Conservation (phyloP, 2,113 vertebrate species). For the Trachemys scripta region DNA sequence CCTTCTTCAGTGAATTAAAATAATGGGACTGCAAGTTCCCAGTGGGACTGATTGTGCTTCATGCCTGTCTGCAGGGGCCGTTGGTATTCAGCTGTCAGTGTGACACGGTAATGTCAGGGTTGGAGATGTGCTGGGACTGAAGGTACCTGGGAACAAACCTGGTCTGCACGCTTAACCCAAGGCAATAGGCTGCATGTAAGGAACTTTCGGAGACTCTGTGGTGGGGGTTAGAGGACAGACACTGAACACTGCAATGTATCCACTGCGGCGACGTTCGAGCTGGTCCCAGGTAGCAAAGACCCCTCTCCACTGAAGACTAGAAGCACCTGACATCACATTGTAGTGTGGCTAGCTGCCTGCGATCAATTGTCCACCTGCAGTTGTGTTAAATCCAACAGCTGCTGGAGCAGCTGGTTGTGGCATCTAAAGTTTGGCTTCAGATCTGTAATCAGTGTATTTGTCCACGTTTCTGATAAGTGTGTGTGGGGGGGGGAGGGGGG, state of each 20-base stretch:
- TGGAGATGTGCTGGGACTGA: neutral
- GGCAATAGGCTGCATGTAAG: neutral
- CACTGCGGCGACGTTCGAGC: accelerated
- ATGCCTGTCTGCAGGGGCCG: neutral
- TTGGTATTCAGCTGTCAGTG: neutral
- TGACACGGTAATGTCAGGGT: neutral
- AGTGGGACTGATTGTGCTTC: neutral
- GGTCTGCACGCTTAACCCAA: neutral
- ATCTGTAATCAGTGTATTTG: neutral
- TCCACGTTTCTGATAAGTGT: neutral
- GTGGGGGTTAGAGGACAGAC: neutral
- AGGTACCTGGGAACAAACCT: neutral
- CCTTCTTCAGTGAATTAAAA: neutral
- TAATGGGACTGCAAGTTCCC: neutral
- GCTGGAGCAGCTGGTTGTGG: neutral
- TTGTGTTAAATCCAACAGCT: neutral
- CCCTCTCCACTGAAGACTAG: neutral
- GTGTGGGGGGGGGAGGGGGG: neutral
- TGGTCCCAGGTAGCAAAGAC: accelerated
- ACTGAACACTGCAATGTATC: accelerated
- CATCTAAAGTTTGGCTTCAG: accelerated
- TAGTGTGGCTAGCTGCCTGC: neutral
- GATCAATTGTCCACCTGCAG: neutral
- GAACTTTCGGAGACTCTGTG: neutral
- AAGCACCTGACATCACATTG: neutral